Evolutionary conservation across 2,797 vertebrate species (phyloP).

Genomic region (Leontopithecus rosalia): DNA sequence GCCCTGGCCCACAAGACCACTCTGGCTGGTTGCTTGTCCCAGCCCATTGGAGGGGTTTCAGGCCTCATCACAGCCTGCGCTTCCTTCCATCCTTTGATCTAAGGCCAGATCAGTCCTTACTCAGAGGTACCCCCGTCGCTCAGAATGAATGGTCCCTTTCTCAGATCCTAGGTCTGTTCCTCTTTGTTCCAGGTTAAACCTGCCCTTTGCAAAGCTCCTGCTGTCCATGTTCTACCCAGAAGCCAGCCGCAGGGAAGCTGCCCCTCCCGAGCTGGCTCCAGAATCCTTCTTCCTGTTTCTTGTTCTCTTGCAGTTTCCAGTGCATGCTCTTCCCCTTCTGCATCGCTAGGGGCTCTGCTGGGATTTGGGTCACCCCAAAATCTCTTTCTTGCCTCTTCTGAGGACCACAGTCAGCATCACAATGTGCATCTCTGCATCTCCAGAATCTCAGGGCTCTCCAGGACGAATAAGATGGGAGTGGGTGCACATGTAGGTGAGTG

Average conservation of each 20-base stretch:
- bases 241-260: neutral
- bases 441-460: neutral
- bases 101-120: neutral
- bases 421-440: neutral
- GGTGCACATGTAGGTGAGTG: neutral
- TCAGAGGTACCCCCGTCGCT: neutral
- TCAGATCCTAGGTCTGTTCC: neutral
- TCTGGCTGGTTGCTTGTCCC: neutral
- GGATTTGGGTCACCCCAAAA: neutral
- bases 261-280: neutral
- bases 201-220: neutral
- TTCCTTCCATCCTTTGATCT: neutral
- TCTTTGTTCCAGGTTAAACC: neutral
- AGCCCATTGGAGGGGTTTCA: neutral
- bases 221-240: neutral
- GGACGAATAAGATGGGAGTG: neutral
- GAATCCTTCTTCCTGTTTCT: neutral
- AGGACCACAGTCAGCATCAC: neutral
- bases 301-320: neutral
- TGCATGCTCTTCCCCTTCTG: neutral
- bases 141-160: neutral
- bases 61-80: accelerated
- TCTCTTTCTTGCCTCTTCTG: neutral
- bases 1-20: neutral
- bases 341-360: neutral